These are phyloP conservation scores for Tenthredo mesomela DNA, from an alignment of 2,888 invertebrate species.

Conservation along the genomic window DNA sequence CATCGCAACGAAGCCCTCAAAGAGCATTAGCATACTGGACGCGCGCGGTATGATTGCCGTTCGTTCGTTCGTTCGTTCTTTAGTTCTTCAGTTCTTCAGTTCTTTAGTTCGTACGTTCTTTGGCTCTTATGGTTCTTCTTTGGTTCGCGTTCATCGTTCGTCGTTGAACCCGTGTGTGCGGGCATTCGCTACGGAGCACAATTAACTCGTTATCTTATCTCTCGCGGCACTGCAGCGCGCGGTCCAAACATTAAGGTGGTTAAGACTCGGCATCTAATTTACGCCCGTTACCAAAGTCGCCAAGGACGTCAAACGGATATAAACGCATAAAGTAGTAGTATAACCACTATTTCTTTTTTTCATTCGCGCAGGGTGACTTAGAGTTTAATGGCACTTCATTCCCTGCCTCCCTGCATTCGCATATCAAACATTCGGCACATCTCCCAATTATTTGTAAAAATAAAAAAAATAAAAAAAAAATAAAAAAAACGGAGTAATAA, in stretches of 20 bases:
- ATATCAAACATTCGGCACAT: not conserved
- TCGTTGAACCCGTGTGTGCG: conserved; percentile 73
- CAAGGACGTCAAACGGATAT: conserved; percentile 48
- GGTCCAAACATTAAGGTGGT: conserved; percentile 76
- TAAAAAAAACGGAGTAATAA: not conserved
- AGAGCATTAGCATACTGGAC: conserved; percentile 77
- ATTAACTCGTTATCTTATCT: conserved; percentile 79
- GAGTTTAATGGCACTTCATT: conserved; percentile 30
- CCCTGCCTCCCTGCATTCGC: not conserved
- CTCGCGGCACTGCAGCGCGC: conserved; percentile 67
- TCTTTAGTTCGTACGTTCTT: not conserved
- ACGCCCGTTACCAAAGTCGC: conserved; percentile 68
- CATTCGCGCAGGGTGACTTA: not conserved
- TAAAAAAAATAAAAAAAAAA: not conserved
- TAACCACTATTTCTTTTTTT: conserved; percentile 24
- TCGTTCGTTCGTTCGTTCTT: not conserved
- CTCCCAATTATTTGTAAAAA: not conserved
- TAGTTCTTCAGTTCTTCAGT: not conserved
- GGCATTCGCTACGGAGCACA: conserved; percentile 75
- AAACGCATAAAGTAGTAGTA: conserved; percentile 17
- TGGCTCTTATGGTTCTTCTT: not conserved
- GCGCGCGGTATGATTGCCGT: conserved; percentile 70
- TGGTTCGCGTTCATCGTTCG: not conserved
- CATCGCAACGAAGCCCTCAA: conserved; percentile 74
- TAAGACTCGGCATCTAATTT: conserved; percentile 72